Evolutionary conservation across 2,113 vertebrate species (phyloP).

Genomic region (Podarcis cretensis): DNA sequence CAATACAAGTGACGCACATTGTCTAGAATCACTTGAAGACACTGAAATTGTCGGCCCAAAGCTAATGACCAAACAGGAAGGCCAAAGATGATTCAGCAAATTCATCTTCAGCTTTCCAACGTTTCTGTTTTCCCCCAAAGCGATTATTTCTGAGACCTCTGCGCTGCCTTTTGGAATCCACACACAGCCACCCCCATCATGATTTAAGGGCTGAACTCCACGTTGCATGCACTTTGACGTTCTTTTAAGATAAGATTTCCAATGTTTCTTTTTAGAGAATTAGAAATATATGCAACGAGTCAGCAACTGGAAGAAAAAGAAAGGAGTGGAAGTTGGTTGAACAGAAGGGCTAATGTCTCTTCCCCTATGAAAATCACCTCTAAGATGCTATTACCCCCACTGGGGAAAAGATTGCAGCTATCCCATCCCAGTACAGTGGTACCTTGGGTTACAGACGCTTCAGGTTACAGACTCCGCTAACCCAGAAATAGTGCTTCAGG

Average conservation of each 20-base stretch:
- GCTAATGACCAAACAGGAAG: not conserved
- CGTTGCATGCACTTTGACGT: not conserved
- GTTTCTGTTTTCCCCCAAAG: not conserved
- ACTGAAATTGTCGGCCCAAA: not conserved
- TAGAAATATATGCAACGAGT: not conserved
- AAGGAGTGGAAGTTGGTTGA: not conserved
- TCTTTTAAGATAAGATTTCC: too few species aligned
- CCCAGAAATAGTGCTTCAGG: too few species aligned
- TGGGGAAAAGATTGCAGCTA: too few species aligned
- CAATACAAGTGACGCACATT: not conserved
- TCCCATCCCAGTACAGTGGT: not conserved
- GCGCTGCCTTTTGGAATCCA: not conserved
- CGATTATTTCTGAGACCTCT: not conserved
- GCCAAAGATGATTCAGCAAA: constrained; percentile 4
- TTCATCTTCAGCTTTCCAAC: not conserved
- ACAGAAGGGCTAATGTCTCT: not conserved
- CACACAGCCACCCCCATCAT: too few species aligned
- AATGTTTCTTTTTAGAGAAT: not conserved
- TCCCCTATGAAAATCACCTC: not conserved
- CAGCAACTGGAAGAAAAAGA: not conserved
- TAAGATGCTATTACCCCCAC: not conserved
- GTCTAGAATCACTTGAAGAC: not conserved
- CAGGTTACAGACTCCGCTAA: too few species aligned
- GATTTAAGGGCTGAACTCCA: not conserved
- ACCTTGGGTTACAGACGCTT: too few species aligned